Conservation (phyloP, 2,888 invertebrate genomes). For the Hemithea aestivaria region DNA sequence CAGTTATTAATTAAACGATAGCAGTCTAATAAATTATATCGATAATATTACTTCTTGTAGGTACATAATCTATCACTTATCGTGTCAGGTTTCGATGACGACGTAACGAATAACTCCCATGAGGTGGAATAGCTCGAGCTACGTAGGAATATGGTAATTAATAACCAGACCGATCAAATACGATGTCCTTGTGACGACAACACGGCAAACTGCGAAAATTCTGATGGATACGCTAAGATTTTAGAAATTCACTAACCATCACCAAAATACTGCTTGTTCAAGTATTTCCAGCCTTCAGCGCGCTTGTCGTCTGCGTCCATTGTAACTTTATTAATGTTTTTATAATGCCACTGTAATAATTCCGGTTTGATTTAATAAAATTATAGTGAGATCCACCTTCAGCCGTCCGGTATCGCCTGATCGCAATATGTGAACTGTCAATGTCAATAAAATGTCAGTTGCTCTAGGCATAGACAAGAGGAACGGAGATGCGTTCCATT, state of each 20-base stretch:
- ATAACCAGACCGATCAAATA: constrained; percentile 8
- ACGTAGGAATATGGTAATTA: too few species aligned
- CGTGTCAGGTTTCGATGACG: constrained; percentile 5
- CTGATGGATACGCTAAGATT: constrained; percentile 28
- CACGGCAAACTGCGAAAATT: constrained; percentile 34
- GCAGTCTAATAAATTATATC: constrained; percentile 1
- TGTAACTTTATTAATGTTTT: constrained; percentile 19
- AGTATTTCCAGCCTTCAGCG: constrained; percentile 73
- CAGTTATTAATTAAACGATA: constrained; percentile 5
- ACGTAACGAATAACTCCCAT: too few species aligned
- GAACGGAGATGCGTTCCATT: constrained; percentile 9
- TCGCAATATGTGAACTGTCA: constrained; percentile 39
- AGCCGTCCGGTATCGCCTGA: constrained; percentile 21
- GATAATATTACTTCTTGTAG: constrained; percentile 1
- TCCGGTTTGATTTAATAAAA: constrained; percentile 17
- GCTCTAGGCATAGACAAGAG: constrained; percentile 15
- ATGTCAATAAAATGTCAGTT: constrained; percentile 30
- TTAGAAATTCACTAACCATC: constrained; percentile 58
- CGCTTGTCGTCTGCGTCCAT: constrained; percentile 67
- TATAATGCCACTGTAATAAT: constrained; percentile 15
- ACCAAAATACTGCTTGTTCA: constrained; percentile 74
- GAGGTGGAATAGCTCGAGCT: too few species aligned
- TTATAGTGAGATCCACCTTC: constrained; percentile 25
- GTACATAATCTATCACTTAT: constrained; percentile 6
- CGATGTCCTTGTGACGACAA: constrained; percentile 42